Percentiles rank a stretch among this genome's conserved stretches.
Conservation (phyloP, 2,797 vertebrate genomes). For the Ptychobarbus kaznakovi region DNA sequence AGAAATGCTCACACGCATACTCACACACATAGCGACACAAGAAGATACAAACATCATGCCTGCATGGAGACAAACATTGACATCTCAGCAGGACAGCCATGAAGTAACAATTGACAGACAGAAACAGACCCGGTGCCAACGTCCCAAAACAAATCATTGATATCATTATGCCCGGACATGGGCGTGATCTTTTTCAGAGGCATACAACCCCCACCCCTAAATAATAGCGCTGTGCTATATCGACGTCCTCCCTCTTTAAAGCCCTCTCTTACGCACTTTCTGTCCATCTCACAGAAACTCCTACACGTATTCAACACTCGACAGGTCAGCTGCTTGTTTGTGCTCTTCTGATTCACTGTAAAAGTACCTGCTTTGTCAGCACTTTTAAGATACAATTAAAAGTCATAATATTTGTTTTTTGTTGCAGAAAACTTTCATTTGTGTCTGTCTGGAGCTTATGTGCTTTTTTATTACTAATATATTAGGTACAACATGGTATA, state of each 20-base stretch:
- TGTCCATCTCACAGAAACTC: slow-evolving; percentile 45
- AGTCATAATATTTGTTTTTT: neutral
- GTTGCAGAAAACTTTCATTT: slow-evolving; percentile 4
- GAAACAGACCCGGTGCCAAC: slow-evolving; percentile 5
- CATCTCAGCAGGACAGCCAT: slow-evolving; percentile 32
- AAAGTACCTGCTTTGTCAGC: slow-evolving; percentile 21
- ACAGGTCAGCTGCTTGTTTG: slow-evolving; percentile 77
- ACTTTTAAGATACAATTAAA: slow-evolving; percentile 10
- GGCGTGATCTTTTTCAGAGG: slow-evolving; percentile 1
- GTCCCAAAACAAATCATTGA: slow-evolving; percentile 15
- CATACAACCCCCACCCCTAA: slow-evolving; percentile 13
- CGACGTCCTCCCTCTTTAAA: slow-evolving; percentile 51
- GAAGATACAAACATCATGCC: slow-evolving; percentile 40
- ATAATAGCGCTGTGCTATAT: slow-evolving; percentile 45
- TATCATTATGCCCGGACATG: slow-evolving; percentile 28
- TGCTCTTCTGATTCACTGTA: slow-evolving; percentile 67
- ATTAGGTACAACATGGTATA: neutral
- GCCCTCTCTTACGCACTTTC: slow-evolving; percentile 56
- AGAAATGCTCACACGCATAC: slow-evolving; percentile 49
- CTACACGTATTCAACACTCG: slow-evolving; percentile 68
- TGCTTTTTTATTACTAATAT: slow-evolving; percentile 4
- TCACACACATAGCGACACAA: slow-evolving; percentile 32
- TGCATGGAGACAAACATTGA: slow-evolving; percentile 26
- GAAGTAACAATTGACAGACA: slow-evolving; percentile 51
- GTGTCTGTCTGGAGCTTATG: neutral